Evolutionary conservation across 2,113 vertebrate genomes (phyloP).

Genomic region (Dryoscopus gambensis): DNA sequence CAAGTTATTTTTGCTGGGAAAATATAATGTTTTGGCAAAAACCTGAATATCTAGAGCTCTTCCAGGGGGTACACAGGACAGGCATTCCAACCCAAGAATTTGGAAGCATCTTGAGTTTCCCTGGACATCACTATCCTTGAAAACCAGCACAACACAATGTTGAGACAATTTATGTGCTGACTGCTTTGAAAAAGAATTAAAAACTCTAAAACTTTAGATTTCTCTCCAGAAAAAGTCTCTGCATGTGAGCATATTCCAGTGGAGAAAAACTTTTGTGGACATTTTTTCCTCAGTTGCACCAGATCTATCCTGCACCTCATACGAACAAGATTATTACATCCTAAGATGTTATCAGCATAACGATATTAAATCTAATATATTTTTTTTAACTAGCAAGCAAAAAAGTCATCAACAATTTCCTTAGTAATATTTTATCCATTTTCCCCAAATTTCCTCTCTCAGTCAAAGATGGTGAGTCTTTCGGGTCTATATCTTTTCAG

Average conservation of each 20-base stretch:
- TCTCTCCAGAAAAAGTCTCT: neutral
- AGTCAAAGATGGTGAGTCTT: neutral
- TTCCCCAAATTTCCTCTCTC: neutral
- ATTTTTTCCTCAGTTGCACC: neutral
- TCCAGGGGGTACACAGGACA: neutral
- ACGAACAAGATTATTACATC: neutral
- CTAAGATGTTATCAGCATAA: neutral
- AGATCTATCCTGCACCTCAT: neutral
- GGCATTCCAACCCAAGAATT: neutral
- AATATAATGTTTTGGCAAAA: neutral
- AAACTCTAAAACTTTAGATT: rapidly evolving
- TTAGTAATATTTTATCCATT: slow-evolving; percentile 19
- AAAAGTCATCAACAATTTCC: slow-evolving; percentile 3
- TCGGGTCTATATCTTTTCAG: neutral
- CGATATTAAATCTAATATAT: neutral
- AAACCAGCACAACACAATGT: neutral
- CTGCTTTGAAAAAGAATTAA: neutral
- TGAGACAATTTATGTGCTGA: neutral
- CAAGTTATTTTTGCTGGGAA: neutral
- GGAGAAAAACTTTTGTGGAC: neutral
- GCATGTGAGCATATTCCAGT: neutral
- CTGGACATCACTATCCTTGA: neutral
- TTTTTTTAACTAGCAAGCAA: neutral
- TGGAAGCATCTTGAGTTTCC: neutral
- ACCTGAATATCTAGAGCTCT: neutral